phyloP scores from a whole-genome alignment of 2,888 invertebrate genomes.

The Acholoe squamosa region DNA sequence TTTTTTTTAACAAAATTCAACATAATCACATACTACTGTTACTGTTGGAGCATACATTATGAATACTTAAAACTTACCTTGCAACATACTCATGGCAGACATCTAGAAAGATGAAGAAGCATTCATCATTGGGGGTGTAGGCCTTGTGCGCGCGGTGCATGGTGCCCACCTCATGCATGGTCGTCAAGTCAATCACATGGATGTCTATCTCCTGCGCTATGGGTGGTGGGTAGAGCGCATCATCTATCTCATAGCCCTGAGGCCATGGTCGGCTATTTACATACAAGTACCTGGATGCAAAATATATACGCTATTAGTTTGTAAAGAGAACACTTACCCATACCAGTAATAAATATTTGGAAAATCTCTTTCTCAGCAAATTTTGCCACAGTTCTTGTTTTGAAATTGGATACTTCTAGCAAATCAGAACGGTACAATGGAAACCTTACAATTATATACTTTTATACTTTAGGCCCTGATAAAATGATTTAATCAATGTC shows the following conservation, averaged over 20 bases:
- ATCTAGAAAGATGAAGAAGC: conserved; percentile 93
- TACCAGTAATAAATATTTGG: too few relatives aligned
- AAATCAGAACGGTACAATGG: too few relatives aligned
- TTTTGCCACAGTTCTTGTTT: not conserved
- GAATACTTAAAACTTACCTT: too few relatives aligned
- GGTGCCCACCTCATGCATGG: conserved; percentile 89
- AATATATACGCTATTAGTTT: too few relatives aligned
- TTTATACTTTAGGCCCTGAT: too few relatives aligned
- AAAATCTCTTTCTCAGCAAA: too few relatives aligned
- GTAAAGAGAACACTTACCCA: too few relatives aligned
- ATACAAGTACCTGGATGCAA: conserved; percentile 87
- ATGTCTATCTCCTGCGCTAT: conserved; percentile 94
- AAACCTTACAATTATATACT: too few relatives aligned
- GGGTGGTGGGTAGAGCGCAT: conserved; percentile 91
- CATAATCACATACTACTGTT: too few relatives aligned
- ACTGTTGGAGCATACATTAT: too few relatives aligned
- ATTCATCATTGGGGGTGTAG: conserved; percentile 92
- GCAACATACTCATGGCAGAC: conserved; percentile 92
- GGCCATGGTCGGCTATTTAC: conserved; percentile 94
- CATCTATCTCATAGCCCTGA: conserved; percentile 88
- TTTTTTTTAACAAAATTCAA: too few relatives aligned
- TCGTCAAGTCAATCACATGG: conserved; percentile 92
- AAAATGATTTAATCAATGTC: too few relatives aligned
- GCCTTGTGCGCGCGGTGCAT: conserved; percentile 91
- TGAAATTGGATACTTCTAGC: not conserved